These are phyloP conservation scores for Popillia japonica DNA, from an alignment of 1,140 invertebrate species.

Conservation along the genomic window DNA sequence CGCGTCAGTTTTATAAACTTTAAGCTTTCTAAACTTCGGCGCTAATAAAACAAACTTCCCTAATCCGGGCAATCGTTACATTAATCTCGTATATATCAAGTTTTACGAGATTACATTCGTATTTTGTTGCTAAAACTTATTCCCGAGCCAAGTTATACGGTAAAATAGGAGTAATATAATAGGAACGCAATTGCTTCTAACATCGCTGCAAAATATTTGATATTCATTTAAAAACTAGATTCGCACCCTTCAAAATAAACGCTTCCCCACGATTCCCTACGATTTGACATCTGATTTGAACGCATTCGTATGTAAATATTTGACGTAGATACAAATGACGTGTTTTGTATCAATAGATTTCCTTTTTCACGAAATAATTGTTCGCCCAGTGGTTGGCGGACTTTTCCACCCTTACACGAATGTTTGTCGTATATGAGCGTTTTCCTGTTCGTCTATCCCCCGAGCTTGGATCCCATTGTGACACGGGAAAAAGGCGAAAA, in stretches of 20 bases:
- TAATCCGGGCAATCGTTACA: background rate
- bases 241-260: background rate
- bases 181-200: background rate
- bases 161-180: conserved; percentile 13
- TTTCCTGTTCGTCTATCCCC: no score
- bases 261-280: background rate
- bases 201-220: no score
- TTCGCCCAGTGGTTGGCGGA: background rate
- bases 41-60: background rate
- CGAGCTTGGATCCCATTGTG: conserved; percentile 44
- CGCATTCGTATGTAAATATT: conserved; percentile 7
- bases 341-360: conserved; percentile 10
- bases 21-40: background rate
- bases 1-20: background rate
- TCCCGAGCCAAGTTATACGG: background rate
- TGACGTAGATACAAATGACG: conserved; percentile 4
- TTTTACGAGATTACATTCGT: conserved; percentile 11
- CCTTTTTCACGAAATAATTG: conserved; percentile 9
- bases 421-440: conserved; percentile 4
- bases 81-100: conserved; percentile 5
- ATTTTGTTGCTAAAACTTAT: conserved; percentile 2
- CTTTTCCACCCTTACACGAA: conserved; percentile 5
- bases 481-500: conserved; percentile 43
- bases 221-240: no score
- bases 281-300: conserved; percentile 1